A percentile compares a stretch with the other conserved stretches of the same genome.
Conservation (phyloP, 2,888 invertebrate species). For the Coleophora flavipennella region DNA sequence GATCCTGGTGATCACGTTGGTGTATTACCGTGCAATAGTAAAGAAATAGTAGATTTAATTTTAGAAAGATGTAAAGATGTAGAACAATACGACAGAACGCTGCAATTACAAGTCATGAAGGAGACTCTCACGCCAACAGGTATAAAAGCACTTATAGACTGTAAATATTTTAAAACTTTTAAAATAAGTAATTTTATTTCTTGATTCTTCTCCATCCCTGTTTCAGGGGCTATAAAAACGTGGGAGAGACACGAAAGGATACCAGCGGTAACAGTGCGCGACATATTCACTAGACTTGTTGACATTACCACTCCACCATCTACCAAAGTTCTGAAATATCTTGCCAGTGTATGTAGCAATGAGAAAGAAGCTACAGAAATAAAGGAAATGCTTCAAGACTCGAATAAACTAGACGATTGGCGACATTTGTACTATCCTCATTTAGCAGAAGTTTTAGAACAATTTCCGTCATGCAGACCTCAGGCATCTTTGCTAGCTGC, state of each 20-base stretch:
- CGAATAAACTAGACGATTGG: conserved; percentile 94
- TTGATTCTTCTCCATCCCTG: no score
- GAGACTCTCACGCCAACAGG: conserved; percentile 89
- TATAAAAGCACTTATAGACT: conserved; percentile 29
- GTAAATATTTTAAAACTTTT: no score
- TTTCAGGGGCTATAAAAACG: conserved; percentile 81
- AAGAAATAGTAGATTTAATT: conserved; percentile 84
- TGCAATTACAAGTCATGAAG: conserved; percentile 86
- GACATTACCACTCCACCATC: conserved; percentile 94
- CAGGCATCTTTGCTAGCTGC: conserved; percentile 86
- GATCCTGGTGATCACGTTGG: conserved; percentile 95
- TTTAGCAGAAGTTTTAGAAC: conserved; percentile 87
- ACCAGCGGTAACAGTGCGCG: conserved; percentile 80
- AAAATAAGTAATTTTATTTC: no score
- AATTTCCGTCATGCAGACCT: conserved; percentile 89
- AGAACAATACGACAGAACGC: conserved; percentile 76
- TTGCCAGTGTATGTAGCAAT: conserved; percentile 83
- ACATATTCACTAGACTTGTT: conserved; percentile 84
- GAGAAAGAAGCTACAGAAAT: conserved; percentile 80
- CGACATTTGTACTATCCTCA: conserved; percentile 88
- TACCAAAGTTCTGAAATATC: conserved; percentile 84
- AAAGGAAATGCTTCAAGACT: conserved; percentile 80
- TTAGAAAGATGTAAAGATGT: conserved; percentile 78
- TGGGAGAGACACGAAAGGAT: conserved; percentile 90
- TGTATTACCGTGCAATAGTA: conserved; percentile 87